Base-by-base conservation (phyloP, 1,140 invertebrate genomes). In the Helicoverpa armigera region DNA sequence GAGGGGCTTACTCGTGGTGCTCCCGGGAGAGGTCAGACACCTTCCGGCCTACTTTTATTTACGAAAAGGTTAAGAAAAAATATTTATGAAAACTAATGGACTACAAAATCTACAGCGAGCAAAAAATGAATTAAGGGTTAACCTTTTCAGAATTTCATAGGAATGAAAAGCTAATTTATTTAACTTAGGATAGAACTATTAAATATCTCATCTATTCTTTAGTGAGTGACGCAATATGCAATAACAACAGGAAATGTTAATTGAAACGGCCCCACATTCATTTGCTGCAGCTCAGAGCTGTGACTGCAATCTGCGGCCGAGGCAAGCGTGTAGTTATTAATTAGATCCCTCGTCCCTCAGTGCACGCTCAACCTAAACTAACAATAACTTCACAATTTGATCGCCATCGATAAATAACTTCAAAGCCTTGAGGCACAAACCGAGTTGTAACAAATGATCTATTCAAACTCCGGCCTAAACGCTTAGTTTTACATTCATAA, bases 351-450 rank as follows among this genome's bases (percentile, higher is more conserved):
- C 43, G 63, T 79, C 53, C 51, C 56, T 67, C 69, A 58, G 56
- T 80, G 54, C 77, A 76, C 54, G 18, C 78, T 43, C 69, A 65
- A 75, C 74, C 74, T 80, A 80, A 80, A 54, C 73, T 60, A 84
- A 84, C 80, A 79, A 63, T 82, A 80, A 84, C 76, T 79, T 84
- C 51, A 82, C 83, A 80, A 72, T 79, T 76, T 77, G 75, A 80
- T 72, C 76, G 61, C 76, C 53, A 78, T 81, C 82, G 54, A 63
- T 65, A 82, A 65, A 61, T 69, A 23, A 51, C 53, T 11, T 54
- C 35, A 31, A 58, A 35, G 53, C 53, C 53, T 56, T 53, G 29
- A 23, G 53, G 53, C 50, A 54, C 35, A 73, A 73, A 73, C 53
- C 48, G 56, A 43, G 5, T 58, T 58, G 56, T 73, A 73, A 73